Evolutionary conservation across 2,888 invertebrate species (phyloP).

Genomic region (Erynnis tages): DNA sequence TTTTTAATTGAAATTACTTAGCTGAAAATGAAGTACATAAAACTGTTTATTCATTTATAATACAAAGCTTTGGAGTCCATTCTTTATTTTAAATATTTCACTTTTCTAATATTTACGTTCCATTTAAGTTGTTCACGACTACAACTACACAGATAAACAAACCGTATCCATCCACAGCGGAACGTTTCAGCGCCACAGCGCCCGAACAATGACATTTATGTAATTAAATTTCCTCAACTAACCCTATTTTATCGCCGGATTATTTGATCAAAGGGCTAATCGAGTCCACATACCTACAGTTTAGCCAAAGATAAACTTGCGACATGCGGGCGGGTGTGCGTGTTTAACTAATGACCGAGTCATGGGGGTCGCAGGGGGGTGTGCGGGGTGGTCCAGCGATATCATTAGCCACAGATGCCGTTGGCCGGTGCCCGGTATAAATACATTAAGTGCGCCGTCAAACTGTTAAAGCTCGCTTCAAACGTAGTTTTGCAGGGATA

Average conservation of each 20-base stretch:
- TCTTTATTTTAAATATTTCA: no score
- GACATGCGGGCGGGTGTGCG: conserved; percentile 80
- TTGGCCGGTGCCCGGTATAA: conserved; percentile 68
- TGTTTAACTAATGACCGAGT: conserved; percentile 81
- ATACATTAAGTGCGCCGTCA: conserved; percentile 79
- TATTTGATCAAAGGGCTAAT: conserved; percentile 82
- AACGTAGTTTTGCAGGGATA: conserved; percentile 45
- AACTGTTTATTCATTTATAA: no score
- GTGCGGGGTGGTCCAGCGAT: conserved; percentile 59
- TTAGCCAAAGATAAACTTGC: conserved; percentile 80
- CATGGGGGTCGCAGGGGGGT: conserved; percentile 55
- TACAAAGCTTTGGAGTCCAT: no score
- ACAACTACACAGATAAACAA: background rate
- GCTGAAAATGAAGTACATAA: no score
- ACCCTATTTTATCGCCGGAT: conserved; percentile 76
- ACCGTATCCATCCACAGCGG: conserved; percentile 8
- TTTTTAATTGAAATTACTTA: no score
- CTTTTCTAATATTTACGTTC: no score
- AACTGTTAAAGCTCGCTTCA: conserved; percentile 71
- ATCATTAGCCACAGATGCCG: conserved; percentile 82
- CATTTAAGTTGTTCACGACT: no score
- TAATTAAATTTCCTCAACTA: conserved; percentile 75
- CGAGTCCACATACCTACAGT: conserved; percentile 78
- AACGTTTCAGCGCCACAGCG: conserved; percentile 47
- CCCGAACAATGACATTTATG: conserved; percentile 68